Percentiles rank a stretch among this genome's conserved stretches.
These are phyloP conservation scores for Euplexia lucipara DNA, from an alignment of 2,888 invertebrate species.

Conservation along the genomic window DNA sequence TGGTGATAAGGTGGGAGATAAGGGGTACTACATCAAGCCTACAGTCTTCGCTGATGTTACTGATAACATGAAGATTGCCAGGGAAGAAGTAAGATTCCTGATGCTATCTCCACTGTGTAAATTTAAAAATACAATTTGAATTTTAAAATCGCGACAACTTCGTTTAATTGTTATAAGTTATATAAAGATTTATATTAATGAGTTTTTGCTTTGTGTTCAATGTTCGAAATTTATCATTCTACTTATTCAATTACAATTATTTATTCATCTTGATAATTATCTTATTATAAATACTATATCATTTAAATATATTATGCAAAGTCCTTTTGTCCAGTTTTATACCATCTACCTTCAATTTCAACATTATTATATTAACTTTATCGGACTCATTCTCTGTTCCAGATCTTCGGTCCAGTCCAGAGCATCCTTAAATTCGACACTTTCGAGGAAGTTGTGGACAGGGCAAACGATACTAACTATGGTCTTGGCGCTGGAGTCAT, in stretches of 20 bases:
- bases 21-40: slow-evolving; percentile 95
- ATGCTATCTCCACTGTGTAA: not conserved
- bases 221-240: too few species aligned
- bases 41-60: slow-evolving; percentile 95
- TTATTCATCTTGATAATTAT: too few species aligned
- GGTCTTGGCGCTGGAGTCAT: slow-evolving; percentile 97
- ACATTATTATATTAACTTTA: too few species aligned
- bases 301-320: too few species aligned
- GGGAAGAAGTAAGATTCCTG: slow-evolving; percentile 92
- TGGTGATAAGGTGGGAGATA: slow-evolving; percentile 92
- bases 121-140: not conserved
- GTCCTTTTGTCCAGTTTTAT: too few species aligned
- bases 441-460: slow-evolving; percentile 95
- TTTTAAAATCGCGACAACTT: too few species aligned
- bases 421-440: slow-evolving; percentile 96
- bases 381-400: slow-evolving; percentile 23
- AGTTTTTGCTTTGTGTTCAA: too few species aligned
- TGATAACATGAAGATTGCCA: slow-evolving; percentile 95
- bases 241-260: too few species aligned
- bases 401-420: slow-evolving; percentile 98
- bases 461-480: slow-evolving; percentile 96
- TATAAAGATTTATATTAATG: too few species aligned
- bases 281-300: too few species aligned
- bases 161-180: too few species aligned
- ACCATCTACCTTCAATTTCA: not conserved